phyloP scores from a whole-genome alignment of 2,888 invertebrate species.

The Xestia sexstrigata region DNA sequence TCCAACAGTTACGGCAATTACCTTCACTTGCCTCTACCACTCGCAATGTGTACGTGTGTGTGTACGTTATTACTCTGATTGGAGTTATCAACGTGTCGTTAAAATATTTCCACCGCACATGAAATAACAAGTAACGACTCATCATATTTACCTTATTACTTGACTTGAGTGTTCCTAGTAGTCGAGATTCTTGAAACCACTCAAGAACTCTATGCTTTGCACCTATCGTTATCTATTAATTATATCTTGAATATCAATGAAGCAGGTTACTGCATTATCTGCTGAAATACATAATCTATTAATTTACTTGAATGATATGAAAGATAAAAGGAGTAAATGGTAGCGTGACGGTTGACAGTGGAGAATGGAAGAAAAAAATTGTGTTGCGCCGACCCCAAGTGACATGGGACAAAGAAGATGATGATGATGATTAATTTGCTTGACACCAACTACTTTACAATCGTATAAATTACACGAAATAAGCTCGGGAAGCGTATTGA shows the following conservation, averaged over 20 bases:
- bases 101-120: conserved; percentile 3
- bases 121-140: conserved; percentile 17
- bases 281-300: neutral
- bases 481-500: conserved; percentile 14
- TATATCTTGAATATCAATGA: conserved; percentile 4
- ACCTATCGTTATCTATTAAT: neutral
- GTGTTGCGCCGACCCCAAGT: too few relatives aligned
- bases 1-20: conserved; percentile 57
- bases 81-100: conserved; percentile 34
- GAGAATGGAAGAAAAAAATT: too few relatives aligned
- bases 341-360: too few relatives aligned
- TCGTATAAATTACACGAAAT: neutral
- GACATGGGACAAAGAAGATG: too few relatives aligned
- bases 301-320: neutral
- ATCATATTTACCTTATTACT: conserved; percentile 25
- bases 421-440: neutral
- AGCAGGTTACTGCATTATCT: neutral
- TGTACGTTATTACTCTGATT: conserved; percentile 26
- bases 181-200: conserved; percentile 25
- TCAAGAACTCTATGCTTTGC: conserved; percentile 17
- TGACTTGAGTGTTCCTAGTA: conserved; percentile 14
- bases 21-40: conserved; percentile 28
- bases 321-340: too few relatives aligned
- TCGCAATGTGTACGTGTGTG: conserved; percentile 24
- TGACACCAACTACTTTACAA: neutral